Percentiles rank a stretch among this genome's conserved stretches.
Evolutionary conservation across 2,797 vertebrate genomes (phyloP).

Genomic region (Poeciliopsis gracilis): DNA sequence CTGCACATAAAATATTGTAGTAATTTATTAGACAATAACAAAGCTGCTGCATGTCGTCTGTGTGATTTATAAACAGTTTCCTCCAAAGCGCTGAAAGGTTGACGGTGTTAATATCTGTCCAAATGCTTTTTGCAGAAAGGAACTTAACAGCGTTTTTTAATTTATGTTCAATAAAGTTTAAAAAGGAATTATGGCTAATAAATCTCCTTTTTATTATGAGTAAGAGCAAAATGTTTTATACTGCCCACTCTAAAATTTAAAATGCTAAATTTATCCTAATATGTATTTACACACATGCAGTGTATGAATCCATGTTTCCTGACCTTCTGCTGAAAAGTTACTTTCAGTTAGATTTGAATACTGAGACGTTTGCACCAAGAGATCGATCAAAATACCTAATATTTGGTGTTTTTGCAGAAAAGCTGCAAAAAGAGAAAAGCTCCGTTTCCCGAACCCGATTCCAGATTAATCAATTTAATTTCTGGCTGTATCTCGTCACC

Average conservation of each 20-base stretch:
- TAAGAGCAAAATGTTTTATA: background rate
- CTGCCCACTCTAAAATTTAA: no score
- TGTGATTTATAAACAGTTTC: background rate
- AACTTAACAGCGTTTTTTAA: background rate
- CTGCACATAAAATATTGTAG: background rate
- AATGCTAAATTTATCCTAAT: background rate
- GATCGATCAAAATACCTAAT: no score
- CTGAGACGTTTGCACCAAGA: no score
- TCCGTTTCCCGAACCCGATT: conserved; percentile 55
- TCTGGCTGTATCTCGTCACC: conserved; percentile 69
- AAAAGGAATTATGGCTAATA: background rate
- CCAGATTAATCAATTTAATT: conserved; percentile 76
- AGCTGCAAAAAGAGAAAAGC: background rate
- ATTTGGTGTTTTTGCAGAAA: no score
- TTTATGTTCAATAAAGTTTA: background rate
- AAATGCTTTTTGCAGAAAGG: background rate
- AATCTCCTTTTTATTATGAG: background rate
- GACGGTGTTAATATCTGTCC: background rate
- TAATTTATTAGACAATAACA: background rate
- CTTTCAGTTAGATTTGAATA: no score
- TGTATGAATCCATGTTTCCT: no score
- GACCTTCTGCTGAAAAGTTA: no score
- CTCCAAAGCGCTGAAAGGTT: background rate
- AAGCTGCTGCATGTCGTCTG: background rate
- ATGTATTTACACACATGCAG: no score